Evolutionary conservation across 2,797 vertebrate genomes (phyloP), one percentile per base, ranked within the genome.

Genomic region (Capromys pilorides): DNA sequence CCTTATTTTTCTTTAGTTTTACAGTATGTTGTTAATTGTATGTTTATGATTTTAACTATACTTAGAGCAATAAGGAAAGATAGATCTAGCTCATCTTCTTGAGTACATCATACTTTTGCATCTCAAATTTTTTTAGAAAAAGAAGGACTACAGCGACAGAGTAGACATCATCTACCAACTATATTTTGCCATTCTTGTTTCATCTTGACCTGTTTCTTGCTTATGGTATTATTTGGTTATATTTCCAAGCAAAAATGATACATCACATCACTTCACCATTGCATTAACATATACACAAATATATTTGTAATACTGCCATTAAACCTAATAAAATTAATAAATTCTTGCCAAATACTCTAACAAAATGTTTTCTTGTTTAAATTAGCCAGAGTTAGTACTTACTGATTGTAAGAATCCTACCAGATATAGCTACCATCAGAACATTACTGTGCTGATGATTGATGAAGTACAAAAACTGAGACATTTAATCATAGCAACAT

Each of bases 401-500:
- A 5, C 77, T 78, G 51, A 78, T 71, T 67, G 61, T 51, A 62
- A 83, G 21, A 88, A 88, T 6, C 33, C 33, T 83, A 49, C 61
- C 62, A 88, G 85, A 92, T 84, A 92, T 31, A 95, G 39, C 62
- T 36, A 54, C 51, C 71, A 62, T 61, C 61, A 88, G 79, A 71
- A 92, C 83, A 95, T 88, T 83, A 84, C 80, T 83, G 41, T 79
- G 41, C 62, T 84, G 26, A n/a, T 78, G 69, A 79, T 79, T 41
- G 69, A 92, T 78, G 61, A 78, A 73, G 71, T 84, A 41, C 57
- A 77, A 92, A 92, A 88, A 78, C 88, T 88, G 88, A 92, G 85
- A 41, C 62, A 84, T 92, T 92, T 88, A 45, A 84, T 88, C 71
- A 92, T 69, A 88, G 90, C 85, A 92, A 88, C 85, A 84, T 11